phyloP scores from a whole-genome alignment of 1,140 invertebrate species.

The Wasmannia auropunctata region DNA sequence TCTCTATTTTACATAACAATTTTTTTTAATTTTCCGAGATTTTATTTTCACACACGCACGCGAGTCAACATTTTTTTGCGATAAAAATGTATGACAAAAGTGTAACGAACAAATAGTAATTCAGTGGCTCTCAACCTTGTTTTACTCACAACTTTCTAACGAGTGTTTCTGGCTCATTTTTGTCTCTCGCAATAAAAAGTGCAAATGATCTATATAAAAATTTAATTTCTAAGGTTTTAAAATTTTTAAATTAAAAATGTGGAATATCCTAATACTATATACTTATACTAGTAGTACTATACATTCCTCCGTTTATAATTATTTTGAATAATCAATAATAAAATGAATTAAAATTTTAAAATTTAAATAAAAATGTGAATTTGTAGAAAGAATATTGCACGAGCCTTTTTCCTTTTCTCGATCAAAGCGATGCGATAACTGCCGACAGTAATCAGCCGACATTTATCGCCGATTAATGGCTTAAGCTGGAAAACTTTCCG shows the following conservation, averaged over 20 bases:
- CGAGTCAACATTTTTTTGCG: not conserved
- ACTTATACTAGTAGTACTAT: not conserved
- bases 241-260: not conserved
- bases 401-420: not conserved
- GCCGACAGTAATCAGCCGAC: conserved; percentile 18
- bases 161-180: not conserved
- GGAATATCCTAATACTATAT: not conserved
- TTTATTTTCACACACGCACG: not conserved
- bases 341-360: too few relatives aligned
- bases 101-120: not conserved
- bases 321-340: conserved; percentile 9
- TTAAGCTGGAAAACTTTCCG: conserved; percentile 47
- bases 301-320: not conserved
- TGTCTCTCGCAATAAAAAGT: not conserved
- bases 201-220: not conserved
- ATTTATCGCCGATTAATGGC: conserved; percentile 36
- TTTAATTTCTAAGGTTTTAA: not conserved
- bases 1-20: conserved; percentile 3
- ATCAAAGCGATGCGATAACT: conserved; percentile 1
- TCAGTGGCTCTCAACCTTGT: not conserved
- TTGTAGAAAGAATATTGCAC: not conserved
- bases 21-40: conserved; percentile 35
- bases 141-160: not conserved
- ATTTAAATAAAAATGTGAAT: too few relatives aligned
- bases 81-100: conserved; percentile 7